Evolutionary conservation across 2,113 vertebrate species (phyloP), one percentile per base, ranked within the genome.

Genomic region (Austrofundulus limnaeus): DNA sequence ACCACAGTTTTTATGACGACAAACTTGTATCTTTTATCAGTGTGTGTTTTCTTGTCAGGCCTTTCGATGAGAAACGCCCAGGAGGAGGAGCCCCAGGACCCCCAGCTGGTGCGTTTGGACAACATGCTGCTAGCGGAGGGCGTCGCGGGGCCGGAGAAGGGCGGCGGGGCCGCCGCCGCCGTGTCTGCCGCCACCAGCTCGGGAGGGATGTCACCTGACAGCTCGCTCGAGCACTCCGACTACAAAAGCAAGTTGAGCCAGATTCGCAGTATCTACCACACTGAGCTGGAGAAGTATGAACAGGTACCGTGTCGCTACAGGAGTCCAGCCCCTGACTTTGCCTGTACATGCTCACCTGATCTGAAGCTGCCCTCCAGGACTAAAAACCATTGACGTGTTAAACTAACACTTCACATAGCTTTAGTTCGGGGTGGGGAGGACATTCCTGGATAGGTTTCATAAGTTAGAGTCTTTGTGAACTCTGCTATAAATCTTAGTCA

Each of bases 161-260:
- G 95, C 0, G 94, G 95, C 0, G 95, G 94, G 10, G 95, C 94
- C 0, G 95, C 94, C 0, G 95, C 95, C 0, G 95, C 95, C 0
- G 95, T 95, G 0, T 94, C 94, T 0, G 95, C 95, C 0, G 95
- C 95, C 1, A 94, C 95, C 43, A 94, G 94, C 56, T 94, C 95
- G 2, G 95, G 94, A 4, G 91, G 91, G 72, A 94, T 95, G 87
- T 95, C 95, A 8, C 95, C 95, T 0, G 95, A 96, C 90, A 96
- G 94, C 90, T 95, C 95, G 52, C 93, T 95, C 39, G 94, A 96
- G 74, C 95, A 96, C 91, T 95, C 95, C 1, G 95, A 96, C 90
- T 96, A 96, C 87, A 95, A 95, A 77, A 95, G 93, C 91, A 96
- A 96, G 89, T 93, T 96, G 61, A 94, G 94, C 76, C 95, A 96